A percentile compares a stretch with the other conserved stretches of the same genome.
Conservation (phyloP, 2,888 invertebrate genomes). For the Conchocele bisecta region DNA sequence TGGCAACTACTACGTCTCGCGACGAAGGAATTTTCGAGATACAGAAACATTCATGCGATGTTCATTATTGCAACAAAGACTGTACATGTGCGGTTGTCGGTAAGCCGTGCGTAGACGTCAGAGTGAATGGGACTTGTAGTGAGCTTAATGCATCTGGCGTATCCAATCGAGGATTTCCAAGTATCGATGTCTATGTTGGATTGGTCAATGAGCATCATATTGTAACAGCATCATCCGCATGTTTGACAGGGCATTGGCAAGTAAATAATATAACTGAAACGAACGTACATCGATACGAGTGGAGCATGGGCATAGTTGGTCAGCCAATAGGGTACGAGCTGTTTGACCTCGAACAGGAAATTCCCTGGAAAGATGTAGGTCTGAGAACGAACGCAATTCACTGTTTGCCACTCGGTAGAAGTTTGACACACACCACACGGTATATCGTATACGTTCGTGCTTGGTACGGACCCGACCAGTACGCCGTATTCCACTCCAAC, state of each 20-base stretch:
- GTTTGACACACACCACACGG: constrained; percentile 19
- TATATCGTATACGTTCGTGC: constrained; percentile 55
- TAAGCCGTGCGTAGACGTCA: constrained; percentile 35
- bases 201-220: background rate
- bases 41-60: constrained; percentile 56
- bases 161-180: background rate
- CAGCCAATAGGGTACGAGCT: constrained; percentile 41
- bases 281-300: constrained; percentile 43
- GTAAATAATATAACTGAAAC: background rate
- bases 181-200: background rate
- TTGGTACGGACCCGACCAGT: constrained; percentile 42
- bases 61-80: constrained; percentile 56
- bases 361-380: constrained; percentile 50
- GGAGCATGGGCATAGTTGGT: constrained; percentile 48
- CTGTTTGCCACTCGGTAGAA: constrained; percentile 38
- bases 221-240: constrained; percentile 32
- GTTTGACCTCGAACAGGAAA: constrained; percentile 29
- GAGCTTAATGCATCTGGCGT: background rate
- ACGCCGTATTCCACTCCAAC: constrained; percentile 30
- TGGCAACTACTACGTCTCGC: background rate
- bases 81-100: constrained; percentile 62
- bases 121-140: constrained; percentile 7
- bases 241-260: constrained; percentile 50
- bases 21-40: constrained; percentile 39
- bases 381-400: constrained; percentile 16